phyloP scores from a whole-genome alignment of 2,797 vertebrate species.

The Anableps anableps region DNA sequence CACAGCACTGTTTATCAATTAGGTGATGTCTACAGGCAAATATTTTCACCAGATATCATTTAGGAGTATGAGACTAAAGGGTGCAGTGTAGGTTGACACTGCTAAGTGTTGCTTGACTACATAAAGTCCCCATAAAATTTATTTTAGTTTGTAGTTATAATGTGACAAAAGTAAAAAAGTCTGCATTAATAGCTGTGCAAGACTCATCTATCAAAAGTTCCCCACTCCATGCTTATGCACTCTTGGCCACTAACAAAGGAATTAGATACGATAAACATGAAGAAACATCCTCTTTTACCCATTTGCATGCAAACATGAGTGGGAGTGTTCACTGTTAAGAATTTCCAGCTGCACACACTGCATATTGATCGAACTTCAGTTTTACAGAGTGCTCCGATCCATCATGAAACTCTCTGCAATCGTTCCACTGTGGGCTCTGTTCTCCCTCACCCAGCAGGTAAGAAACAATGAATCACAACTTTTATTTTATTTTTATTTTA shows the following conservation, averaged over 20 bases:
- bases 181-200: background rate
- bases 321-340: constrained; percentile 1
- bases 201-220: background rate
- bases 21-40: background rate
- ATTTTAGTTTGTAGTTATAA: background rate
- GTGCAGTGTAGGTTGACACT: background rate
- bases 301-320: background rate
- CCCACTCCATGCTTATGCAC: background rate
- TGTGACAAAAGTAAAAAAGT: background rate
- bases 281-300: background rate
- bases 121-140: background rate
- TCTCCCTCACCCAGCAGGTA: background rate
- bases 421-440: background rate
- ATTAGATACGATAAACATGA: background rate
- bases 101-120: background rate
- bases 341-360: background rate
- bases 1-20: background rate
- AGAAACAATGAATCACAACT: background rate
- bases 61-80: background rate
- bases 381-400: background rate
- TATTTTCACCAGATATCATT: background rate
- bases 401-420: constrained; percentile 3
- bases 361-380: background rate
- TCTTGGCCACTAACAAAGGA: background rate
- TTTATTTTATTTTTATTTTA: background rate